Evolutionary conservation across 2,888 invertebrate genomes (phyloP).

Genomic region (Liopterus haemorrhoidalis): DNA sequence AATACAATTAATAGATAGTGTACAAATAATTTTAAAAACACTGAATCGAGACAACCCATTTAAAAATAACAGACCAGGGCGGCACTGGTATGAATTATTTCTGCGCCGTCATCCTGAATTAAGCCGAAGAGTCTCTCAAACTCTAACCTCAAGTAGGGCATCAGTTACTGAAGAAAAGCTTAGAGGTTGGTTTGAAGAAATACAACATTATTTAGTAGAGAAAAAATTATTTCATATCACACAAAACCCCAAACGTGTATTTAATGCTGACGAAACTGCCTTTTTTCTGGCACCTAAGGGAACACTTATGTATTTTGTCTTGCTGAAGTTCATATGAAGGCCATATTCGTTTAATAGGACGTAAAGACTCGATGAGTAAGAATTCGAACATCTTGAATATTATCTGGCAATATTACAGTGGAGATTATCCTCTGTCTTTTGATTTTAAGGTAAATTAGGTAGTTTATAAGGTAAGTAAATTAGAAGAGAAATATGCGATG

Average conservation of each 20-base stretch:
- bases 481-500: too few species aligned
- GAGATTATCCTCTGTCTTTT: too few species aligned
- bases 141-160: conserved; percentile 29
- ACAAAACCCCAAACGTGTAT: conserved; percentile 33
- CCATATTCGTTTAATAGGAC: too few species aligned
- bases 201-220: conserved; percentile 32
- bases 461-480: too few species aligned
- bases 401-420: too few species aligned
- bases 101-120: conserved; percentile 19
- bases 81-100: conserved; percentile 8
- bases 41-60: neutral
- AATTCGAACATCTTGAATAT: too few species aligned
- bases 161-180: conserved; percentile 34
- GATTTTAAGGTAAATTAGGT: too few species aligned
- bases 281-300: conserved; percentile 39
- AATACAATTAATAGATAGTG: conserved; percentile 30
- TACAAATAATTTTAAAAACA: conserved; percentile 26
- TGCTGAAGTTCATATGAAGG: too few species aligned
- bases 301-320: too few species aligned
- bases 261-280: conserved; percentile 39
- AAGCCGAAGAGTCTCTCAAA: conserved; percentile 4
- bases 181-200: conserved; percentile 34
- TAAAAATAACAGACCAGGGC: conserved; percentile 22
- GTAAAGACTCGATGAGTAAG: too few species aligned
- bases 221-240: too few species aligned